A percentile compares a stretch with the other conserved stretches of the same genome.
phyloP scores from a whole-genome alignment of 1,140 invertebrate genomes.

The Trichogramma pretiosum region DNA sequence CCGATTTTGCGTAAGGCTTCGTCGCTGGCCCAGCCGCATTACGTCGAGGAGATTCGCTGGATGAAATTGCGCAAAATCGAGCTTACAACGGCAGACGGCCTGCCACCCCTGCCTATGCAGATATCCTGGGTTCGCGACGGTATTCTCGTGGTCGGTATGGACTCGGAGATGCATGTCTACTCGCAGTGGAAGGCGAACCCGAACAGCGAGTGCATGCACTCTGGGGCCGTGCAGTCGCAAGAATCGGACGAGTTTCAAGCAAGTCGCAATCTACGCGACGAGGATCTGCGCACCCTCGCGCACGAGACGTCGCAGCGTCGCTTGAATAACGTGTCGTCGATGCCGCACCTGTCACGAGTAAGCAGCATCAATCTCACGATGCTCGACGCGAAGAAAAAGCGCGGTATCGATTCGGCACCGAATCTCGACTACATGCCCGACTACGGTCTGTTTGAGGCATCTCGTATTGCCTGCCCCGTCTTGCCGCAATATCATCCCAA shows the following conservation, averaged over 20 bases:
- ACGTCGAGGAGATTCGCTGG: conserved; percentile 85
- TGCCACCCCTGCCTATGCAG: conserved; percentile 94
- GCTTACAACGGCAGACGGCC: conserved; percentile 85
- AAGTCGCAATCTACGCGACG: conserved; percentile 68
- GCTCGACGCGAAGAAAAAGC: conserved; percentile 61
- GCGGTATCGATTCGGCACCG: conserved; percentile 51
- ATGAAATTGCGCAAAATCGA: conserved; percentile 90
- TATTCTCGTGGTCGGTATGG: conserved; percentile 96
- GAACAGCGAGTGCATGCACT: conserved; percentile 42
- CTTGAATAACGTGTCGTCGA: conserved; percentile 63
- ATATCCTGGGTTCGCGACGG: conserved; percentile 97
- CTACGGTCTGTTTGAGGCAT: conserved; percentile 92
- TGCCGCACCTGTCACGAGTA: conserved; percentile 70
- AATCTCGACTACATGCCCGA: conserved; percentile 75
- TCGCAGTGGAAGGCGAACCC: conserved; percentile 89
- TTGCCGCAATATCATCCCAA: conserved; percentile 99
- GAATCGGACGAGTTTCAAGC: conserved; percentile 60
- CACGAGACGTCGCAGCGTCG: conserved; percentile 60
- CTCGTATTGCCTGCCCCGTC: conserved; percentile 93
- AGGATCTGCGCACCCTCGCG: conserved; percentile 65
- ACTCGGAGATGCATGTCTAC: conserved; percentile 99
- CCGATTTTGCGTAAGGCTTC: conserved; percentile 80
- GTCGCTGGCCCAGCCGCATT: conserved; percentile 72
- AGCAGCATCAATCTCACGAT: conserved; percentile 75
- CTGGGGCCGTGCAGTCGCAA: conserved; percentile 42